Evolutionary conservation across 1,140 invertebrate species (phyloP).

Genomic region (Zaprionus davidi): DNA sequence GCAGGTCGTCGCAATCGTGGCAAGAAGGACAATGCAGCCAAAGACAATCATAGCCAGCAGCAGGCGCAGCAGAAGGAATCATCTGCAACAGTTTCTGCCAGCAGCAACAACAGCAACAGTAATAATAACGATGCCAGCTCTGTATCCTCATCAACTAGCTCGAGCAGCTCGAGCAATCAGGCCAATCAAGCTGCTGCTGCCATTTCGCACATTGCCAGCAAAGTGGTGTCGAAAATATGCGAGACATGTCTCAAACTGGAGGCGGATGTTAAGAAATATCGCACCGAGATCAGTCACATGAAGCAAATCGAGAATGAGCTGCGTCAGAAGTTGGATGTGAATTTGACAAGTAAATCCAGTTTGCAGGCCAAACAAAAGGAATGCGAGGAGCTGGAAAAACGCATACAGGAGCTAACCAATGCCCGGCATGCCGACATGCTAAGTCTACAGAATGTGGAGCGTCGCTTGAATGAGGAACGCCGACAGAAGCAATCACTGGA

Average conservation of each 20-base stretch:
- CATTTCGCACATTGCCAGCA: constrained; percentile 78
- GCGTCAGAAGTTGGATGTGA: constrained; percentile 89
- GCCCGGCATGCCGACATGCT: constrained; percentile 92
- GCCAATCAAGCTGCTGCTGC: constrained; percentile 49
- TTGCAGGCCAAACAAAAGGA: constrained; percentile 84
- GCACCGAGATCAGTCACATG: constrained; percentile 90
- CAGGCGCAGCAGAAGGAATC: constrained; percentile 57
- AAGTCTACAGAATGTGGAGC: constrained; percentile 90
- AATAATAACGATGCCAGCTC: constrained; percentile 72
- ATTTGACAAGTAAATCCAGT: constrained; percentile 80
- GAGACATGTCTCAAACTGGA: constrained; percentile 85
- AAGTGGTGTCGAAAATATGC: constrained; percentile 83
- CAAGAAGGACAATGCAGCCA: constrained; percentile 79
- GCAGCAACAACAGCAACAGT: constrained; percentile 42
- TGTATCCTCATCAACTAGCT: constrained; percentile 71
- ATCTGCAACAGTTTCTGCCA: constrained; percentile 29
- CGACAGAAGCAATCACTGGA: constrained; percentile 90
- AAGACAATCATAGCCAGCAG: constrained; percentile 84
- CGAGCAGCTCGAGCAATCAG: constrained; percentile 55
- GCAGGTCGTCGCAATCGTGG: constrained; percentile 80
- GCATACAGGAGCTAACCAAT: constrained; percentile 89
- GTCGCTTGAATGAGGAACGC: constrained; percentile 93
- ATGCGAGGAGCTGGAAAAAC: constrained; percentile 82
- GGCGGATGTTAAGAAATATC: constrained; percentile 92
- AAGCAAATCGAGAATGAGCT: constrained; percentile 93